Evolutionary conservation across 1,140 invertebrate genomes (phyloP).

Genomic region (Pinna nobilis): DNA sequence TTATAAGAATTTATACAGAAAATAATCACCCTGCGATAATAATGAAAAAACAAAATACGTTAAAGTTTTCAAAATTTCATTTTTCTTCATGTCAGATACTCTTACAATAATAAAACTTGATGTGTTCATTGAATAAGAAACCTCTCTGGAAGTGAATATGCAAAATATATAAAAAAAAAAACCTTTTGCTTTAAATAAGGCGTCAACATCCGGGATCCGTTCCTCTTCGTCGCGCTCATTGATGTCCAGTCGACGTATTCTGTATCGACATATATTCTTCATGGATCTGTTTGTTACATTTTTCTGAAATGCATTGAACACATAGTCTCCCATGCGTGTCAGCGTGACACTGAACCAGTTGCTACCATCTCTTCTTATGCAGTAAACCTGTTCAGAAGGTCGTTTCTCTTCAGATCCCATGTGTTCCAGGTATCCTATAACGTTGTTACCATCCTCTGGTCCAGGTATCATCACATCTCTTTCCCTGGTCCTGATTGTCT

Average conservation of each 20-base stretch:
- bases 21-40: background rate
- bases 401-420: background rate
- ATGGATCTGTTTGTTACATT: background rate
- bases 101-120: too few species aligned
- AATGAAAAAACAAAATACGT: background rate
- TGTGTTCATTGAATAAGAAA: too few species aligned
- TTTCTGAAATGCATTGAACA: constrained; percentile 3
- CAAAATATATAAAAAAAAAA: too few species aligned
- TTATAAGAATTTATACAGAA: background rate
- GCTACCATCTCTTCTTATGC: background rate
- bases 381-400: background rate
- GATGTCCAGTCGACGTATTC: constrained; percentile 11
- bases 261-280: constrained; percentile 13
- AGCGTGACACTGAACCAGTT: constrained; percentile 18
- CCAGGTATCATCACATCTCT: constrained; percentile 14
- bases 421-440: constrained; percentile 8
- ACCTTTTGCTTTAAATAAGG: constrained; percentile 11
- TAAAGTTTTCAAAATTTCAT: background rate
- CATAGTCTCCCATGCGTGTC: constrained; percentile 13
- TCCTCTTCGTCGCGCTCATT: constrained; percentile 10
- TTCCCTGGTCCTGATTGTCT: constrained; percentile 21
- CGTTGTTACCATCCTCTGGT: constrained; percentile 8
- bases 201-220: background rate
- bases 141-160: too few species aligned
- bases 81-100: background rate